Base-by-base conservation (phyloP, 2,113 vertebrate species). In the Heterotis niloticus region DNA sequence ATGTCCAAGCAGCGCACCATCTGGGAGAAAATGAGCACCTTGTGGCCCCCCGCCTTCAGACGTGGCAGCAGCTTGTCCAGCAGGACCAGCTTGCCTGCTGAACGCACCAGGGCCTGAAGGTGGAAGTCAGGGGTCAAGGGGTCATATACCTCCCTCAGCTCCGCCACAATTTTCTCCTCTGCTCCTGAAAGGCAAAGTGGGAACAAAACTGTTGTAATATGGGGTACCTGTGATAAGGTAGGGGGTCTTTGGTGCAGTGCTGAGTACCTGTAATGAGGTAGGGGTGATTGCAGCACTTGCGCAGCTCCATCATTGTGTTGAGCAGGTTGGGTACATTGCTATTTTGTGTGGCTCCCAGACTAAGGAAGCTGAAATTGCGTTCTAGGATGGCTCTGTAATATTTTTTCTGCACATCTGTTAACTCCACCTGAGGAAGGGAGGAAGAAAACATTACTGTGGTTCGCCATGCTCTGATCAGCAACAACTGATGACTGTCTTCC, bases 301-400 rank as follows among this genome's bases (percentile, higher is more conserved):
- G 94, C 1, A 98, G 93, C 82, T 99, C 96, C 96, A 99, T 99
- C 97, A 98, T 98, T 29, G 97, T 98, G 88, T 98, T 98, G 82
- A 98, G 95, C 4, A 98, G 93, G 87, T 98, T 99, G 80, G 96
- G 96, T 78, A 98, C 92, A 5, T 94, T 98, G 87, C 90, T 91
- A 87, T 96, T 95, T 52, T 95, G 95, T 5, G 90, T 95, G 0
- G 94, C 95, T 0, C 96, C 97, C 65, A 96, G 90, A 83, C 96
- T 94, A 23, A 99, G 90, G 84, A 98, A 98, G 84, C 93, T 95
- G 88, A 99, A 99, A 88, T 99, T 99, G 59, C 96, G 92, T 85
- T 99, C 97, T 83, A 99, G 68, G 89, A 99, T 99, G 85, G 97
- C 97, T 18, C 97, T 83, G 75, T 99, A 99, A 0, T 95, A 98